Conservation (phyloP, 2,888 invertebrate species). For the Microplitis manilae region DNA sequence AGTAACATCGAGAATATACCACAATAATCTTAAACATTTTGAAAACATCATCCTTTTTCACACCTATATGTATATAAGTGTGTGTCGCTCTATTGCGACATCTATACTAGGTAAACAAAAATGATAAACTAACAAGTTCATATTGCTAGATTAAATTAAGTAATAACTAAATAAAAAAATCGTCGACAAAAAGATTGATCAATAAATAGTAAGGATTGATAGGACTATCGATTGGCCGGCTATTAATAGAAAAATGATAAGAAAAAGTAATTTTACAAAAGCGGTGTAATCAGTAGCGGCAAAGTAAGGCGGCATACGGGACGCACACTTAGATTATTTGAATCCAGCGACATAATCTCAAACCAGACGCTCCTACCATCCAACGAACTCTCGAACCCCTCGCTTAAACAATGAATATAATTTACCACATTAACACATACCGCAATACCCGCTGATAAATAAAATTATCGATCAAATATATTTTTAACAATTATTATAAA, state of each 20-base stretch:
- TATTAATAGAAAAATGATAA: neutral
- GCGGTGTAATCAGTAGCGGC: slow-evolving; percentile 44
- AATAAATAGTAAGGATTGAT: neutral
- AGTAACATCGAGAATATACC: slow-evolving; percentile 9
- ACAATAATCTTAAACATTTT: slow-evolving; percentile 1
- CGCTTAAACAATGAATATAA: slow-evolving; percentile 64
- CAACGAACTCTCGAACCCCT: slow-evolving; percentile 80
- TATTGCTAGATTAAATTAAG: neutral
- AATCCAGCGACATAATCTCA: slow-evolving; percentile 67
- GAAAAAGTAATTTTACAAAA: neutral
- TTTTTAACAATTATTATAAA: slow-evolving; percentile 45
- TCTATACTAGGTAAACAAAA: slow-evolving; percentile 16
- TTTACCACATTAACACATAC: neutral
- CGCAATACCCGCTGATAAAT: slow-evolving; percentile 38
- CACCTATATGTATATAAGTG: neutral
- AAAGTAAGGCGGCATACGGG: slow-evolving; percentile 30
- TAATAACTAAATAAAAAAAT: slow-evolving; percentile 1
- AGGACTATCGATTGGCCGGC: neutral
- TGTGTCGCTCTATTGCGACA: slow-evolving; percentile 20
- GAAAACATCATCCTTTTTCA: slow-evolving; percentile 15
- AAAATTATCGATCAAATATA: slow-evolving; percentile 35
- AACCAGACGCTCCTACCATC: slow-evolving; percentile 62
- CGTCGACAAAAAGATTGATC: neutral
- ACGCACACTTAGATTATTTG: slow-evolving; percentile 46
- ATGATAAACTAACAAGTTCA: neutral